Base-by-base conservation (phyloP, 1,140 invertebrate species). In the Leptinotarsa lineolata region DNA sequence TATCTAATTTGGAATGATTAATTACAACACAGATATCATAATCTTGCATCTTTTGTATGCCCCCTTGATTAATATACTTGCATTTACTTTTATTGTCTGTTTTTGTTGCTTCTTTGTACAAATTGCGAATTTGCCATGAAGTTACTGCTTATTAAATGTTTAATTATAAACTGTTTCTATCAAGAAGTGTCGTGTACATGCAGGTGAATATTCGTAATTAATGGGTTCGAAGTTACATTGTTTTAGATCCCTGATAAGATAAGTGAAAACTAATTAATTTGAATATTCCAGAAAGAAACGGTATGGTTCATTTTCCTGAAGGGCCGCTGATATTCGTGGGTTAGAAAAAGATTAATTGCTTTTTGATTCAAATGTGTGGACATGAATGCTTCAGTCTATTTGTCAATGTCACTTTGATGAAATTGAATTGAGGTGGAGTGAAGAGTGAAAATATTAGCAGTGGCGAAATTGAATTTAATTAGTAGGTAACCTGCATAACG, bases 1-100 rank as follows among this genome's bases (percentile, higher is more conserved):
- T 74, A 69, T 74, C 66, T 69, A 46, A 74, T 74, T 74, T 74
- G 66, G 18, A 69, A 74, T 74, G 72, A 74, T 74, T 69, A 74
- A 74, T 74, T 69, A 22, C 66, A 22, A 24, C 39, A 30, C 63
- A 65, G 39, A 65, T 65, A 65, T 65, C 63, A 65, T 65, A 65
- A 65, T 65, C 63, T 65, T 65, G 20, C 63, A 65, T 65, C 63
- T 65, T 65, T 24, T n/a, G 15, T 39, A 65, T 65, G 63, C 39
- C 22, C n/a, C 24, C 22, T 4, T 65, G 63, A 65, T 65, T 39
- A 18, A 54, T 54, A 54, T 54, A 46, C 54, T 16, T 69, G 68
- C 45, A 46, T 44, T 48, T 59, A 54, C 21, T 15, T 22, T 46
- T 16, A 59, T 54, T 59, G 68, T 69, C 18, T 46, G 46, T 39